Conservation (phyloP, 2,113 vertebrate genomes). For the Megaceryle torquata region DNA sequence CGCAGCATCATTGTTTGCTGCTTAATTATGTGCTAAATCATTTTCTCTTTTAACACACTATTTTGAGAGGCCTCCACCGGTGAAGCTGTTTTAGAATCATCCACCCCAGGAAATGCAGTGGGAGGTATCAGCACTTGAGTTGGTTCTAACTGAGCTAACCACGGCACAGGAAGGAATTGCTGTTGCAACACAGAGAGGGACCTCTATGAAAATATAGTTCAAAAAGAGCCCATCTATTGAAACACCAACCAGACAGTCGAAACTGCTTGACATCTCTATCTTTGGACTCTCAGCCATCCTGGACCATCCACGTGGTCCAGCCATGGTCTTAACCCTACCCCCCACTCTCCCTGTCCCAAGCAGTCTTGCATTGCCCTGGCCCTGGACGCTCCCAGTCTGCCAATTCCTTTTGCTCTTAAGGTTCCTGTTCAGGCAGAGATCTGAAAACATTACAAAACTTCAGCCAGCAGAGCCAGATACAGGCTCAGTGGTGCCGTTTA, state of each 20-base stretch:
- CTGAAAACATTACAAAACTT: not conserved
- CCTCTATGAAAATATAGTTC: not conserved
- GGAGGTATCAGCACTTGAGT: not conserved
- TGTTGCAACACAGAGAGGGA: not conserved
- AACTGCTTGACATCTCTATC: not conserved
- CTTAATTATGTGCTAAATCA: slow-evolving; percentile 36
- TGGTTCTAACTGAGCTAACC: not conserved
- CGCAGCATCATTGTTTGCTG: not conserved
- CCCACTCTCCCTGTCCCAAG: accelerated
- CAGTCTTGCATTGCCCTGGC: not conserved
- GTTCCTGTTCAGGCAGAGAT: not conserved
- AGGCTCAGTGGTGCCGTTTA: not conserved
- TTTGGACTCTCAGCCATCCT: not conserved
- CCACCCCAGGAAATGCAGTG: not conserved
- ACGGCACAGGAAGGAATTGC: not conserved
- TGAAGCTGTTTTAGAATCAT: not conserved
- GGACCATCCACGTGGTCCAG: not conserved
- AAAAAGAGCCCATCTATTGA: not conserved
- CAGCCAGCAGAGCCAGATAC: not conserved
- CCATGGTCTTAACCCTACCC: not conserved
- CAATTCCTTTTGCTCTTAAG: not conserved
- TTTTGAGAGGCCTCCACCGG: not conserved
- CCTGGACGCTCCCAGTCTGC: not conserved
- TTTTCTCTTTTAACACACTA: not conserved
- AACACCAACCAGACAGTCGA: not conserved